These are phyloP conservation scores for Nannoperca australis DNA, from an alignment of 2,797 vertebrate genomes.

Conservation along the genomic window DNA sequence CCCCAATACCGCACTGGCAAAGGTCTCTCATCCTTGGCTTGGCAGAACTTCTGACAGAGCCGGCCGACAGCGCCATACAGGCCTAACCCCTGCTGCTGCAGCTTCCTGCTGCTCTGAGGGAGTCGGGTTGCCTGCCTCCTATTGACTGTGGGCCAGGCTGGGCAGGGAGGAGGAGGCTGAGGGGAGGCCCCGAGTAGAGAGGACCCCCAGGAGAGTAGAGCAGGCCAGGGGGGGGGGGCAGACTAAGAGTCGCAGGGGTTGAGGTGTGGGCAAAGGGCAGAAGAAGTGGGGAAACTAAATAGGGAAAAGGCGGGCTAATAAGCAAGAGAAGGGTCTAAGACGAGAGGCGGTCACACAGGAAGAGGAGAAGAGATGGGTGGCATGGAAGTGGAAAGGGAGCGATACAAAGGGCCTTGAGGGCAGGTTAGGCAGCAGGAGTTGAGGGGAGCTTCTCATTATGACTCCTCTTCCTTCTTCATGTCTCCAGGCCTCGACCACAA, in stretches of 20 bases:
- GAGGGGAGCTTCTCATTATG: conserved; percentile 69
- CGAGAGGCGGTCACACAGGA: conserved; percentile 21
- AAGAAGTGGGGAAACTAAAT: conserved; percentile 26
- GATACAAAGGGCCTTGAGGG: conserved; percentile 61
- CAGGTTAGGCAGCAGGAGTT: conserved; percentile 63
- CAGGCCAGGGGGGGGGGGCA: conserved; percentile 39
- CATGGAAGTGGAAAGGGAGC: conserved; percentile 33
- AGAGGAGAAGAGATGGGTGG: conserved; percentile 42
- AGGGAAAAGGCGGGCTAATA: neutral
- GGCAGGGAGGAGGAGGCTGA: conserved; percentile 69
- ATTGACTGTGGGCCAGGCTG: conserved; percentile 74
- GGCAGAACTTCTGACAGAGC: conserved; percentile 85
- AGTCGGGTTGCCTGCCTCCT: conserved; percentile 80
- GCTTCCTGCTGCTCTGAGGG: conserved; percentile 80
- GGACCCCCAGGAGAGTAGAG: conserved; percentile 62
- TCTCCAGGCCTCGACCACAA: conserved; percentile 75
- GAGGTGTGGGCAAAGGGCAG: conserved; percentile 9
- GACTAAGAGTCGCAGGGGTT: conserved; percentile 38
- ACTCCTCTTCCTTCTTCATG: conserved; percentile 66
- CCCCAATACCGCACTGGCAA: conserved; percentile 83
- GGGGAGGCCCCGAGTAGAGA: conserved; percentile 63
- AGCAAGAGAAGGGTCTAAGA: conserved; percentile 29
- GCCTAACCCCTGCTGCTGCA: conserved; percentile 80
- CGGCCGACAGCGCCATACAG: conserved; percentile 80
- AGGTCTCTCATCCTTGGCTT: conserved; percentile 85